phyloP scores from a whole-genome alignment of 2,113 vertebrate genomes.

The Pachypanchax playfairii region DNA sequence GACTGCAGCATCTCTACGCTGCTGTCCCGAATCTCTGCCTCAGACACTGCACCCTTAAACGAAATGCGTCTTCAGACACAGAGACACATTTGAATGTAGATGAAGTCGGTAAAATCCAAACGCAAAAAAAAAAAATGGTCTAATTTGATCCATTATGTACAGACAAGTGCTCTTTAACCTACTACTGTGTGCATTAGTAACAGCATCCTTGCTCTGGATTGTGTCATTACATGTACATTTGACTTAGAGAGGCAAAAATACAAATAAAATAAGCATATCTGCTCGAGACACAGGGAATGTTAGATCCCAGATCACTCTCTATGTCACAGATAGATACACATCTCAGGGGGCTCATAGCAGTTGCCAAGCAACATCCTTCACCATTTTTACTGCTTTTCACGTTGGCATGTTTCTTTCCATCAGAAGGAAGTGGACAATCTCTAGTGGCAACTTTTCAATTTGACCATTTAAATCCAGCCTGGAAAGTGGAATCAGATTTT shows the following conservation, averaged over 20 bases:
- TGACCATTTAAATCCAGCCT: conserved; percentile 34
- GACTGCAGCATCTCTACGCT: conserved; percentile 88
- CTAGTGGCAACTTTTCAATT: conserved; percentile 37
- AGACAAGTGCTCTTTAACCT: too few relatives aligned
- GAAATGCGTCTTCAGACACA: conserved; percentile 84
- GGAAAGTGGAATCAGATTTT: neutral
- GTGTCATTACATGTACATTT: neutral
- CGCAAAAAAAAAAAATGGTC: neutral
- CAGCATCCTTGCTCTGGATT: neutral
- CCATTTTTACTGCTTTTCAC: conserved; percentile 47
- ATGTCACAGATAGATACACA: conserved; percentile 64
- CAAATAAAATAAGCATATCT: conserved; percentile 33
- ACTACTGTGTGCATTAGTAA: too few relatives aligned
- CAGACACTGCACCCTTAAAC: conserved; percentile 84
- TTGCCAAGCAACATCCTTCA: conserved; percentile 77
- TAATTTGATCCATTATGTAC: neutral
- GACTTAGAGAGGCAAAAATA: conserved; percentile 3
- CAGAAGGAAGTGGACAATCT: conserved; percentile 34
- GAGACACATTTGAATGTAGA: conserved; percentile 16
- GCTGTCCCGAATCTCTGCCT: conserved; percentile 85
- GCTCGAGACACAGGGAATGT: conserved; percentile 26
- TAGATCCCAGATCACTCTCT: conserved; percentile 52
- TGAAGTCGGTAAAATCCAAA: neutral
- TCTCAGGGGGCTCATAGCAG: conserved; percentile 69
- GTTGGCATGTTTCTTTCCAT: conserved; percentile 45